Conservation (phyloP, 2,797 vertebrate species). For the Coregonus suidteri region DNA sequence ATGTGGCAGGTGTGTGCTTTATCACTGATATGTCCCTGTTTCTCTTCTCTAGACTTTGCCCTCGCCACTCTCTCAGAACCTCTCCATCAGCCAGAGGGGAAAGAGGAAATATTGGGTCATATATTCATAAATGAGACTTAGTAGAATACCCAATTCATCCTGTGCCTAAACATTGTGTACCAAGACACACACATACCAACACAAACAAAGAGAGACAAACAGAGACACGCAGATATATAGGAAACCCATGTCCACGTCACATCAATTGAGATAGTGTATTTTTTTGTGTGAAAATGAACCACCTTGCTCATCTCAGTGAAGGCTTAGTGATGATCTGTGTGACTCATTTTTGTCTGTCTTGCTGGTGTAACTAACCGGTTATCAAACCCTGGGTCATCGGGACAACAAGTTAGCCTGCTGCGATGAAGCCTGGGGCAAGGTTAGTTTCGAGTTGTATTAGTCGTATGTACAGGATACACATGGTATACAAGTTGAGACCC, state of each 20-base stretch:
- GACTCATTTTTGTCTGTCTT: background rate
- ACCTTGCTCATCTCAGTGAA: background rate
- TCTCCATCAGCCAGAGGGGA: conserved; percentile 30
- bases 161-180: background rate
- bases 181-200: background rate
- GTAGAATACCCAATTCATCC: background rate
- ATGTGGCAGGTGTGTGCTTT: conserved; percentile 47
- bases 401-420: background rate
- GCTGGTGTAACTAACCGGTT: background rate
- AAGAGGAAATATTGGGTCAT: conserved; percentile 17
- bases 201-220: background rate
- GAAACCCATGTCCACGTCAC: background rate
- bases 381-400: background rate
- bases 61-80: background rate
- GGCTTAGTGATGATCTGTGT: background rate
- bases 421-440: background rate
- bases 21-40: conserved; percentile 19
- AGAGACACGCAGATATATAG: background rate
- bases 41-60: too few relatives aligned
- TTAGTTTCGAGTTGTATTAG: too few relatives aligned
- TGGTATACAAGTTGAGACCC: too few relatives aligned
- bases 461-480: too few relatives aligned
- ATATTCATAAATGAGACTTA: conserved; percentile 33
- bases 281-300: too few relatives aligned
- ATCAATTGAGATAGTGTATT: background rate